phyloP scores from a whole-genome alignment of 2,888 invertebrate species.

The Apoda limacodes region DNA sequence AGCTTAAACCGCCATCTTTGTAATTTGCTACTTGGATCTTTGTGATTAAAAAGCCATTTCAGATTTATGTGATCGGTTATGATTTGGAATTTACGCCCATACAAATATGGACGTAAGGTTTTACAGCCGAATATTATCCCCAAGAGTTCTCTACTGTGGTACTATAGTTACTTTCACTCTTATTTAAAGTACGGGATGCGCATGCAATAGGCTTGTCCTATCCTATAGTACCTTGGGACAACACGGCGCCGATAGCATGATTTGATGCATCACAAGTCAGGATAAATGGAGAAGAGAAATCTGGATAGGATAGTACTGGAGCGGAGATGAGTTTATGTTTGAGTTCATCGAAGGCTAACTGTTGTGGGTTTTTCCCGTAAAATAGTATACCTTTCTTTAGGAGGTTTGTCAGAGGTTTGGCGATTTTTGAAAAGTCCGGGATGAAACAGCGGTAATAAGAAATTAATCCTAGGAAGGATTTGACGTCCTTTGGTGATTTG shows the following conservation, averaged over 20 bases:
- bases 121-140: conserved; percentile 13
- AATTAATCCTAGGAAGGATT: too few relatives aligned
- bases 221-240: conserved; percentile 22
- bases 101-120: conserved; percentile 25
- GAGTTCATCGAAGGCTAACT: conserved; percentile 25
- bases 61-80: conserved; percentile 18
- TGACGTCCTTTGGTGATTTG: conserved; percentile 18
- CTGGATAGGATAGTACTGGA: too few relatives aligned
- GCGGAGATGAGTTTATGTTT: too few relatives aligned
- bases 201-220: conserved; percentile 21
- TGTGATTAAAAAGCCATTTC: conserved; percentile 17
- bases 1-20: conserved; percentile 16
- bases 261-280: conserved; percentile 25
- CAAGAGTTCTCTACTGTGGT: too few relatives aligned
- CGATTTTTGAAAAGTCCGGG: conserved; percentile 24
- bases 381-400: conserved; percentile 21
- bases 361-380: conserved; percentile 17
- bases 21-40: conserved; percentile 15
- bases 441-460: too few relatives aligned
- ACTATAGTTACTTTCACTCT: too few relatives aligned
- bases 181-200: too few relatives aligned
- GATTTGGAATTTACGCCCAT: too few relatives aligned
- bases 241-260: too few relatives aligned
- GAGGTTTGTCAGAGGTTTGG: too few relatives aligned
- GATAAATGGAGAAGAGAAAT: too few relatives aligned